These are phyloP conservation scores for Vandiemenella viatica DNA, from an alignment of 2,888 invertebrate species.

Conservation along the genomic window DNA sequence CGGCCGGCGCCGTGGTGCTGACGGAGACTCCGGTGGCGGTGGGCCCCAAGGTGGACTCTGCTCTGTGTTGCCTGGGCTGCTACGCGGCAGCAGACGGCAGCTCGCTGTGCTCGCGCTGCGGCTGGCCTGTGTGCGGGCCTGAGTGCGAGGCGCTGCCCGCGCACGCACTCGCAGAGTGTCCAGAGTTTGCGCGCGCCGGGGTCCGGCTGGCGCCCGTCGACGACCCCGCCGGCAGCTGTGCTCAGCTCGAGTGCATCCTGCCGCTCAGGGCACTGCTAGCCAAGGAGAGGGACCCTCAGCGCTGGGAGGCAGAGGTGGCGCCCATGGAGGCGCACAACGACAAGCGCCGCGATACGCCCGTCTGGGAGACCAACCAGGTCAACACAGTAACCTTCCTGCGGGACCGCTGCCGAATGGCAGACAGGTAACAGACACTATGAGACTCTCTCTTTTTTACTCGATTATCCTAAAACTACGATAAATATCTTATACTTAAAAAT, in stretches of 20 bases:
- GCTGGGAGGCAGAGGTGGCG: conserved; percentile 24
- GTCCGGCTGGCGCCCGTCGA: conserved; percentile 39
- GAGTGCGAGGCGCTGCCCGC: conserved; percentile 51
- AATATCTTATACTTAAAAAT: too few relatives aligned
- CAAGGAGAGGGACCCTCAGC: conserved; percentile 48
- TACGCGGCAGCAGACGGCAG: conserved; percentile 46
- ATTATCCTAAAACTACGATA: too few relatives aligned
- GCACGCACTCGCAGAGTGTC: conserved; percentile 52
- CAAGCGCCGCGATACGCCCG: conserved; percentile 38
- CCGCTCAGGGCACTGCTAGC: conserved; percentile 59
- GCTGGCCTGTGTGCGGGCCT: conserved; percentile 24
- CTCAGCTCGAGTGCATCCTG: conserved; percentile 52
- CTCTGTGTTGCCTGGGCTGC: conserved; percentile 61
- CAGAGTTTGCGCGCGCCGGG: conserved; percentile 38
- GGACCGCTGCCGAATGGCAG: conserved; percentile 50
- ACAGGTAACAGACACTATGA: too few relatives aligned
- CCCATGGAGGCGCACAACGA: conserved; percentile 58
- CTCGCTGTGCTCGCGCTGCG: conserved; percentile 35
- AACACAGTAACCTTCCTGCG: conserved; percentile 62
- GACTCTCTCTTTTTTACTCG: too few relatives aligned
- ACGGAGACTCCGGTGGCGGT: conserved; percentile 54
- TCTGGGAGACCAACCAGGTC: conserved; percentile 57
- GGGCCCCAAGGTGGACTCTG: conserved; percentile 59
- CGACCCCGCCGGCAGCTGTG: conserved; percentile 19
- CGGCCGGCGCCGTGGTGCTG: conserved; percentile 56